These are phyloP conservation scores for Sympetrum striolatum DNA, from an alignment of 2,888 invertebrate species.

Conservation along the genomic window DNA sequence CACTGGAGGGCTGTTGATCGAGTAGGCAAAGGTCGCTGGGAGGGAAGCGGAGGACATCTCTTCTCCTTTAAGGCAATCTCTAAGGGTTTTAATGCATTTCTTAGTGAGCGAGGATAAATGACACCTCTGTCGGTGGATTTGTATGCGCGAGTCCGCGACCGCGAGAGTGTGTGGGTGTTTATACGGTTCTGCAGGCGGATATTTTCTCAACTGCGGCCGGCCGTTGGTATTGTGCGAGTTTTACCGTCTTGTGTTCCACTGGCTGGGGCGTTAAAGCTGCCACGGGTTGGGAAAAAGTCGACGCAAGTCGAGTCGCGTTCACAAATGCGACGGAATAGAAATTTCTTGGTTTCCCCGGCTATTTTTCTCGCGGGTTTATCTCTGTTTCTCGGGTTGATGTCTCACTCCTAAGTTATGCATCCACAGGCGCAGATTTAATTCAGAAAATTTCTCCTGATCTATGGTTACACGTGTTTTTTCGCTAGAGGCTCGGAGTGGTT, in stretches of 20 bases:
- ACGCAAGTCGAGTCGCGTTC: not conserved
- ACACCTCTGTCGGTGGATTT: not conserved
- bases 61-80: not conserved
- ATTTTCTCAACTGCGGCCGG: not conserved
- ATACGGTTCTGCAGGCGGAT: not conserved
- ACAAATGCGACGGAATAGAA: not conserved
- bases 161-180: not conserved
- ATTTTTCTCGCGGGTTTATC: not conserved
- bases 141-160: not conserved
- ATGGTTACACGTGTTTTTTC: not conserved
- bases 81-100: slow-evolving; percentile 16
- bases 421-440: not conserved
- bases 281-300: not conserved
- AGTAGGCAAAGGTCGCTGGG: not conserved
- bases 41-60: not conserved
- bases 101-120: not conserved
- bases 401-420: not conserved
- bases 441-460: not conserved
- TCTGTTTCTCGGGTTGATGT: not conserved
- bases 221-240: not conserved
- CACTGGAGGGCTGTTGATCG: not conserved
- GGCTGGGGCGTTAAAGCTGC: not conserved
- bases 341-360: not conserved
- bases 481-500: not conserved
- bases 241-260: not conserved